These are phyloP conservation scores for Ruditapes philippinarum DNA, from an alignment of 1,140 invertebrate genomes.

Conservation along the genomic window DNA sequence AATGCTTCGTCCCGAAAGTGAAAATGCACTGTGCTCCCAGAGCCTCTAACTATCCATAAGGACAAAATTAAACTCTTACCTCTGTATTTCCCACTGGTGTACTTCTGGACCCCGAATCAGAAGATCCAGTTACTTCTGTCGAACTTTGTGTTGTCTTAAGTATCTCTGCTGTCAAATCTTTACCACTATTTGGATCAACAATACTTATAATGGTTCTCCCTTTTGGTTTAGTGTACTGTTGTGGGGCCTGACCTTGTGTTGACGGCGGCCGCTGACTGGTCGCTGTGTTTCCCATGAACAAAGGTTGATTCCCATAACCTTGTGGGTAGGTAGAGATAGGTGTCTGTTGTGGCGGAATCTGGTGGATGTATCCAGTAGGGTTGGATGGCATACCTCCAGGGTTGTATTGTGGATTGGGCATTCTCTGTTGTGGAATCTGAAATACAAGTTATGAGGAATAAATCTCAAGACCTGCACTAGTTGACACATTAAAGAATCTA, in stretches of 20 bases:
- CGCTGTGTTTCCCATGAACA: slow-evolving; percentile 15
- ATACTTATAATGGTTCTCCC: slow-evolving; percentile 73
- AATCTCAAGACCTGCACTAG: no score
- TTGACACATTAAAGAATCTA: no score
- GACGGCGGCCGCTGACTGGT: slow-evolving; percentile 58
- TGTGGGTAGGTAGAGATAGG: slow-evolving; percentile 1
- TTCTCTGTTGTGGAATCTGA: slow-evolving; percentile 62
- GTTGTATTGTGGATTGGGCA: slow-evolving; percentile 51
- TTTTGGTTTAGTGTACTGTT: slow-evolving; percentile 21
- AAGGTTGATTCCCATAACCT: slow-evolving; percentile 49
- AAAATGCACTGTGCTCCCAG: no score
- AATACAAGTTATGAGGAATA: background rate
- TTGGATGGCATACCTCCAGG: slow-evolving; percentile 37
- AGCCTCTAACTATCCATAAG: no score
- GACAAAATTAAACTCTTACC: no score
- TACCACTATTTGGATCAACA: slow-evolving; percentile 77
- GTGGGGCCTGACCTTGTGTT: slow-evolving; percentile 16
- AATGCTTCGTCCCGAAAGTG: no score
- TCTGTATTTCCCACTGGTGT: slow-evolving; percentile 61
- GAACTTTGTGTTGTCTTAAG: slow-evolving; percentile 44
- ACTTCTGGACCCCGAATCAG: slow-evolving; percentile 66
- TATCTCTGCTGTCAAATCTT: slow-evolving; percentile 77
- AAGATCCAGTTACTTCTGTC: slow-evolving; percentile 36
- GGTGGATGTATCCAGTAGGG: slow-evolving; percentile 11
- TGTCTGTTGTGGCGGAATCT: background rate